phyloP scores from a whole-genome alignment of 2,797 vertebrate genomes.

The Limnodromus scolopaceus region DNA sequence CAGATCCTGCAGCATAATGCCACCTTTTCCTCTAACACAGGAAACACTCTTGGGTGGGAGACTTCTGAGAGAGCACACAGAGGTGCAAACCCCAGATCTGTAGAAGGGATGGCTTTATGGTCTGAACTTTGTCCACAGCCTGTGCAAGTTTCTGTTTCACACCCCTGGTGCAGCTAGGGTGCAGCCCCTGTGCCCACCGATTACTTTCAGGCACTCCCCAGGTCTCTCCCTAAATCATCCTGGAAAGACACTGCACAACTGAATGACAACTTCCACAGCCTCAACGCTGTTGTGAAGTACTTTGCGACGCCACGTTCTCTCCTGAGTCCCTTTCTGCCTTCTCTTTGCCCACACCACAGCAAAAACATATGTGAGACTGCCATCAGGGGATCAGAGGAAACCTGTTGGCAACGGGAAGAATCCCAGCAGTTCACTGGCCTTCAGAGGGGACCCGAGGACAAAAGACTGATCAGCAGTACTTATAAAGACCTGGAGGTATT shows the following conservation, averaged over 20 bases:
- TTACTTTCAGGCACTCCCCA: not conserved
- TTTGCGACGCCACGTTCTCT: not conserved
- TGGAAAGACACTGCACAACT: not conserved
- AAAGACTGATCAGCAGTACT: not conserved
- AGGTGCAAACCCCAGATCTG: not conserved
- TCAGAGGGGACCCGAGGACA: not conserved
- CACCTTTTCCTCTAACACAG: not conserved
- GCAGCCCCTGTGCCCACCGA: not conserved
- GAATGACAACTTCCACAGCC: not conserved
- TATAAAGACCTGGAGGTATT: not conserved
- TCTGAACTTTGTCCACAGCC: not conserved
- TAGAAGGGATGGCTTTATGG: not conserved
- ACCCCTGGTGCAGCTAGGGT: not conserved
- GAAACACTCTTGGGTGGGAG: not conserved
- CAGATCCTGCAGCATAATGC: not conserved
- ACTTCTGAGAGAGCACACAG: not conserved
- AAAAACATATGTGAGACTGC: not conserved
- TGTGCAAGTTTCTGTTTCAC: not conserved
- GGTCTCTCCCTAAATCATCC: not conserved
- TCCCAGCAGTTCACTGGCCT: not conserved
- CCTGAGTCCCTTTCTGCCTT: not conserved
- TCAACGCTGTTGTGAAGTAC: not conserved
- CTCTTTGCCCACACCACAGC: not conserved
- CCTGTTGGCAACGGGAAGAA: not conserved
- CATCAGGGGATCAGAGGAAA: not conserved